Evolutionary conservation across 2,888 invertebrate genomes (phyloP), one percentile per base, ranked within the genome.

Genomic region (Sycophila texana): DNA sequence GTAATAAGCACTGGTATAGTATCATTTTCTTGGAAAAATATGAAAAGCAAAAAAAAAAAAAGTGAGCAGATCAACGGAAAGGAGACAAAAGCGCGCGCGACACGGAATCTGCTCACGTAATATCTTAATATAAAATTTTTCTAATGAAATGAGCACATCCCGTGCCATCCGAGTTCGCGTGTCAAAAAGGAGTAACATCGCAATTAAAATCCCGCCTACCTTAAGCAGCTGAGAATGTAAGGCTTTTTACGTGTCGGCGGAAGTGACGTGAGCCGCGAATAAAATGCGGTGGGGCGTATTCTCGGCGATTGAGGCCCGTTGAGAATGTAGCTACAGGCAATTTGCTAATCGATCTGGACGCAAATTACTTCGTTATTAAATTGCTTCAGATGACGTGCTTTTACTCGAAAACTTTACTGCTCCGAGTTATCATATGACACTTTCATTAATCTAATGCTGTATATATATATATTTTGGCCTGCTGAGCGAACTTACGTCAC

Each of bases 291-390:
- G 2, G 58, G 71, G 63, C 71, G 26, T 51, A 22, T 60, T 60
- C 30, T 18, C 14, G 18, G 60, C 60, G 47, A 30, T 60, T 51
- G 61, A 57, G 53, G 16, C 22, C 47, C 5, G 16, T n/a, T 22
- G 61, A 49, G 61, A 60, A 61, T 78, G 26, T 77, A 49, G 20
- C 20, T 57, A 57, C 53, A 67, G 47, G 74, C 70, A 70, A 70
- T 74, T 74, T 74, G 51, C 70, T 79, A 79, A 79, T 78, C 68
- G 78, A 74, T 74, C n/a, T 55, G 3, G 16, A 57, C 60, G 63
- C 26, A 65, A 65, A 57, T 74, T n/a, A 70, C 20, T 55, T 77
- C 22, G 51, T 61, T 61, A 74, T 78, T 74, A 53, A 61, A 77
- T 77, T 72, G 12, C 7, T 10, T 49, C 14, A 14, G 18, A 10